Base-by-base conservation (phyloP, 2,888 invertebrate genomes). In the Chorisops tibialis region DNA sequence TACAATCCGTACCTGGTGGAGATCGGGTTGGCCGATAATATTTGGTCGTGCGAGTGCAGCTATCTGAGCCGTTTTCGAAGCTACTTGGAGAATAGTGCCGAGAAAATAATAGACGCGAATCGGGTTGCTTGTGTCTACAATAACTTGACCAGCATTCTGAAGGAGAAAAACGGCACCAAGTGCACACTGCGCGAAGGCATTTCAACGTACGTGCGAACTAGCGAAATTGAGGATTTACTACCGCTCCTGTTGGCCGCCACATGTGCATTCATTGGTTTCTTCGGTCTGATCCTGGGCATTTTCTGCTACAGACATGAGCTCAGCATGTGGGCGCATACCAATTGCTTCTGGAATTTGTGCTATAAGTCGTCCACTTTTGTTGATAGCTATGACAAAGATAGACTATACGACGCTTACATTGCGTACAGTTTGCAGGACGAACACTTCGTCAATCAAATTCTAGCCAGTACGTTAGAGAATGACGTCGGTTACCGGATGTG, bases 371-470 rank as follows among this genome's bases (percentile, higher is more conserved):
- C 87, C 5, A 84, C 85, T 22, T 90, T 89, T 68, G 87, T 89
- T 71, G 90, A 91, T 71, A 85, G 85, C 75, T 85, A 84, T 71
- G 86, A 87, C 75, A 88, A 88, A 79, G 90, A 91, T 78, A 86
- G 92, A 69, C 83, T 92, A 50, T 95, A 92, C 75, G 97, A 98
- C 79, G 96, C 94, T 59, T 97, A 96, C 80, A 87, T 98, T 68
- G 91, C 93, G 71, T 97, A 97, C 80, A 93, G 93, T 74, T 88
- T 91, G 64, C 91, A 93, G 78, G 96, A 96, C 78, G 93, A 95
- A 74, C 86, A 88, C 52, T 95, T 94, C 78, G 93, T 96, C 39
- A 88, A 88, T 69, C 90, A 94, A 78, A 90, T 93, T 72, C 80
- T 96, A 71, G 91, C 91, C 58, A 89, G 92, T 18, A 91, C 92